A percentile compares a stretch with the other conserved stretches of the same genome.
phyloP scores from a whole-genome alignment of 2,113 vertebrate species.

The Microtus montanus region DNA sequence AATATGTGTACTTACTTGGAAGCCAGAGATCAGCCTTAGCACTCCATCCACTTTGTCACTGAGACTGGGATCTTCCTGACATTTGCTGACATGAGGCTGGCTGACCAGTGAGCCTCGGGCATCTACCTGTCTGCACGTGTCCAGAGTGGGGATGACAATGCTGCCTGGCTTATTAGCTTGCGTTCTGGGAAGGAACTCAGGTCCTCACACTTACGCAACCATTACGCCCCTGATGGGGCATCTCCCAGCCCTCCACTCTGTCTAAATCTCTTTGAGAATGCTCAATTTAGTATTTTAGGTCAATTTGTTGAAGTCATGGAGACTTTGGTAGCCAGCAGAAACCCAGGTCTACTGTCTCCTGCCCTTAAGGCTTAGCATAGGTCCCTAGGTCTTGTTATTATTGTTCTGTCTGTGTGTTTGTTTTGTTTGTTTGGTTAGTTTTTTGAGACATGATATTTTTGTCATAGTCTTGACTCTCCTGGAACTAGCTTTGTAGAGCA shows the following conservation, averaged over 20 bases:
- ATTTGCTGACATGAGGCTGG: not conserved
- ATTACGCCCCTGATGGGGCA: not conserved
- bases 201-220: not conserved
- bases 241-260: not conserved
- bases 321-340: not conserved
- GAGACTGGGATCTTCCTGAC: not conserved
- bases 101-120: not conserved
- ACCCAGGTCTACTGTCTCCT: not conserved
- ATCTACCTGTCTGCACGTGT: not conserved
- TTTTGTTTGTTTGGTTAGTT: not conserved
- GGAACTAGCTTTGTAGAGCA: not conserved
- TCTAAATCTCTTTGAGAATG: not conserved
- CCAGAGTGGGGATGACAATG: not conserved
- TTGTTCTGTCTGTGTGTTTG: not conserved
- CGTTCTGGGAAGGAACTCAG: not conserved
- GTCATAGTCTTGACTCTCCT: not conserved
- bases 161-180: not conserved
- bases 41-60: not conserved
- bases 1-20: not conserved
- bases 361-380: not conserved
- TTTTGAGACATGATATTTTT: not conserved
- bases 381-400: not conserved
- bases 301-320: not conserved
- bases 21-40: not conserved
- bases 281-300: not conserved